A percentile compares a stretch with the other conserved stretches of the same genome.
Evolutionary conservation across 2,797 vertebrate genomes (phyloP).

Genomic region (Capromys pilorides): DNA sequence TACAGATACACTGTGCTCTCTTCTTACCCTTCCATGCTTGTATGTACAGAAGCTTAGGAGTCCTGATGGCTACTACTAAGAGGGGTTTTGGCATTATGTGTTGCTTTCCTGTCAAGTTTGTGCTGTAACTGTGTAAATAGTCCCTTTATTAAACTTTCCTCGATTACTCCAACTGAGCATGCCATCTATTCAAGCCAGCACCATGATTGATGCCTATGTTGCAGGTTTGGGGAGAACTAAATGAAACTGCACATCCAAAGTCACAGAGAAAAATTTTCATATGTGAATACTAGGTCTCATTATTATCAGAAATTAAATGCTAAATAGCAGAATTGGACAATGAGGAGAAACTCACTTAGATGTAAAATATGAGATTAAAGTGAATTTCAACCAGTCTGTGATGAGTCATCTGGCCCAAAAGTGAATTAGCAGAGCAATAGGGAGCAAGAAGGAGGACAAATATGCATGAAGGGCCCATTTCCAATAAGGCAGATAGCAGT

Average conservation of each 20-base stretch:
- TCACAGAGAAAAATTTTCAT: conserved; percentile 12
- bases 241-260: not conserved
- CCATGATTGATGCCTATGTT: not conserved
- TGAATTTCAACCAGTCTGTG: not conserved
- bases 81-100: not conserved
- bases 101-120: conserved; percentile 32
- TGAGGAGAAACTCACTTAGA: not conserved
- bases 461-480: not conserved
- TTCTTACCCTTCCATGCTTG: not conserved
- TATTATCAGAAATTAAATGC: conserved; percentile 21
- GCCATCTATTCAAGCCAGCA: not conserved
- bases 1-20: not conserved
- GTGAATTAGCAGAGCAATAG: not conserved
- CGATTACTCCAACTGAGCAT: not conserved
- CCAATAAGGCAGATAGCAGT: not conserved
- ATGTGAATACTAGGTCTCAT: not conserved
- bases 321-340: not conserved
- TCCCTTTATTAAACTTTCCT: not conserved
- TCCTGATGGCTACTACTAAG: not conserved
- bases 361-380: not conserved
- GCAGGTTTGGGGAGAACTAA: not conserved
- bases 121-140: not conserved
- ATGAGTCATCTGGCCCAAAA: not conserved
- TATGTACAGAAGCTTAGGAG: not conserved
- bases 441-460: not conserved